These are phyloP conservation scores for Echiichthys vipera DNA, from an alignment of 2,797 vertebrate genomes.

Conservation along the genomic window DNA sequence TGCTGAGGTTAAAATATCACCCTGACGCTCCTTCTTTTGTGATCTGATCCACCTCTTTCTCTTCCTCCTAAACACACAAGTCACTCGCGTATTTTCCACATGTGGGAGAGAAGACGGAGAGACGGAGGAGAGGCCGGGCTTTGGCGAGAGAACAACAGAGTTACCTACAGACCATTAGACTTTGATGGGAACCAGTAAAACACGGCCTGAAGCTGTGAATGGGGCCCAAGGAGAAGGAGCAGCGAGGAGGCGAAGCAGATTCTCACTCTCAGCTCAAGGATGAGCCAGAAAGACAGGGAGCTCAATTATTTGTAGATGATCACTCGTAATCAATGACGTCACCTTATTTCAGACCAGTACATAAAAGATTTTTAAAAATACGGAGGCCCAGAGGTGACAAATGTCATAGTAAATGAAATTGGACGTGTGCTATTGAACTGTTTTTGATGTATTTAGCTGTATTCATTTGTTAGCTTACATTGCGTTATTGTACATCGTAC, in stretches of 20 bases:
- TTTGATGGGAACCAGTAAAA: conserved; percentile 82
- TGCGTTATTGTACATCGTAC: too few relatives aligned
- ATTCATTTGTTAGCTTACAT: neutral
- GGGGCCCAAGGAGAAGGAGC: conserved; percentile 33
- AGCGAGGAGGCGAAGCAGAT: neutral
- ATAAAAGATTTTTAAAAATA: too few relatives aligned
- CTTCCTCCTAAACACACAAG: conserved; percentile 15
- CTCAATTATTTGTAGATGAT: neutral
- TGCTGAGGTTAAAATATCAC: conserved; percentile 76
- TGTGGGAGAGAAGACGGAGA: neutral
- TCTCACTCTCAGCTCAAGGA: conserved; percentile 16
- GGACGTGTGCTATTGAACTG: neutral
- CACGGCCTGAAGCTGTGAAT: conserved; percentile 77
- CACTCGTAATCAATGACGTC: neutral
- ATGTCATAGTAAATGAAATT: neutral
- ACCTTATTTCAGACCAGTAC: neutral
- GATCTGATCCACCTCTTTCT: conserved; percentile 50
- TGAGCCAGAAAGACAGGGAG: conserved; percentile 10
- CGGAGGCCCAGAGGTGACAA: neutral
- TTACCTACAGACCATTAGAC: conserved; percentile 81
- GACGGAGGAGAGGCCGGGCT: conserved; percentile 43
- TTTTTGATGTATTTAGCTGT: neutral
- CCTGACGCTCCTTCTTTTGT: conserved; percentile 71
- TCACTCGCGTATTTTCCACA: conserved; percentile 13
- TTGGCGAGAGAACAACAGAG: conserved; percentile 76